Percentiles rank a stretch among this genome's conserved stretches.
Conservation (phyloP, 2,888 invertebrate species). For the Cerastis rubricosa region DNA sequence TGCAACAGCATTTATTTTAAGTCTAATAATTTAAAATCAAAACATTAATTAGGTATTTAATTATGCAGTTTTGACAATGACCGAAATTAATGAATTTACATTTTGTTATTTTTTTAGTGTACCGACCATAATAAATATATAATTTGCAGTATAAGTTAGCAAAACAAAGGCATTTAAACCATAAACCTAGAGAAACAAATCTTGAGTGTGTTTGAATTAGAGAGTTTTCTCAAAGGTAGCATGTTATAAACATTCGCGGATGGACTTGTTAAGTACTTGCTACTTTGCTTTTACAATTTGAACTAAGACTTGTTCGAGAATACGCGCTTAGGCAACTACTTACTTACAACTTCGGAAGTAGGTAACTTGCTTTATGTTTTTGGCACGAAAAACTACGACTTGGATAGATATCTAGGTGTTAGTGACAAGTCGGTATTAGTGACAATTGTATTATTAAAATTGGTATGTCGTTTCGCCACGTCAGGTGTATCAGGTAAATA, state of each 20-base stretch:
- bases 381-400: background rate
- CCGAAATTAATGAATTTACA: background rate
- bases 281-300: slow-evolving; percentile 22
- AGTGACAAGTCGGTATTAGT: background rate
- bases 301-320: slow-evolving; percentile 8
- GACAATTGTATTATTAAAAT: too few relatives aligned
- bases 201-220: background rate
- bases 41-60: background rate
- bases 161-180: background rate
- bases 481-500: background rate
- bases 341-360: slow-evolving; percentile 28
- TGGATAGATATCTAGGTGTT: background rate
- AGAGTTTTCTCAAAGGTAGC: slow-evolving; percentile 14
- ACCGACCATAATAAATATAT: too few relatives aligned
- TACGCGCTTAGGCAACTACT: slow-evolving; percentile 26
- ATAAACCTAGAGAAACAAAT: background rate
- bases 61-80: slow-evolving; percentile 7
- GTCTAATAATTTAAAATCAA: background rate
- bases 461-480: too few relatives aligned
- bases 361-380: slow-evolving; percentile 13
- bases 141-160: background rate
- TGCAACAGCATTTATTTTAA: slow-evolving; percentile 14
- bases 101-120: background rate
- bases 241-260: slow-evolving; percentile 1
- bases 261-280: slow-evolving; percentile 22